phyloP scores from a whole-genome alignment of 2,888 invertebrate genomes.

The Callyntrura sp. region DNA sequence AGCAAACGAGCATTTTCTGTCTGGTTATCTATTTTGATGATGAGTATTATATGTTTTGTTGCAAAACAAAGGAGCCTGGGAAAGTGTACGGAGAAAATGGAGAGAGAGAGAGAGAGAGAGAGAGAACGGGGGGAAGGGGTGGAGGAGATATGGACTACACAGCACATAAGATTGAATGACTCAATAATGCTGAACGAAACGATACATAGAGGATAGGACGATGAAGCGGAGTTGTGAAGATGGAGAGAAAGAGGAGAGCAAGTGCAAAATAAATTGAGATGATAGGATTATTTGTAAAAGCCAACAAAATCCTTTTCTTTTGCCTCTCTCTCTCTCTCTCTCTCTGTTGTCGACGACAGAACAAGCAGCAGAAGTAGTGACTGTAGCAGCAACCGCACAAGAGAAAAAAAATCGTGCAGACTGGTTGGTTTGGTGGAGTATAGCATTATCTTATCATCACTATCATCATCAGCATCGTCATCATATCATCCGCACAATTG shows the following conservation, averaged over 20 bases:
- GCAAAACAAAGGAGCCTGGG: slow-evolving; percentile 18
- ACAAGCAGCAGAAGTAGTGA: neutral
- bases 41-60: neutral
- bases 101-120: neutral
- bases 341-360: neutral
- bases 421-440: slow-evolving; percentile 26
- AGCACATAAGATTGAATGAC: slow-evolving; percentile 49
- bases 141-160: no score
- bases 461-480: slow-evolving; percentile 25
- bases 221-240: neutral
- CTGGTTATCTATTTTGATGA: slow-evolving; percentile 14
- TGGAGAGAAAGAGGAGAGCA: slow-evolving; percentile 9
- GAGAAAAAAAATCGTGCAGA: slow-evolving; percentile 10
- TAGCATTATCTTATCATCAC: slow-evolving; percentile 50
- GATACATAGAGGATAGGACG: neutral
- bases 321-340: neutral
- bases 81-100: neutral
- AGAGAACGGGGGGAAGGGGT: neutral
- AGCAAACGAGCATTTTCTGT: neutral
- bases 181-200: slow-evolving; percentile 10
- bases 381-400: neutral
- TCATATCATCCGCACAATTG: slow-evolving; percentile 54
- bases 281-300: slow-evolving; percentile 62
- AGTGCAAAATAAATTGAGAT: slow-evolving; percentile 61
- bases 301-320: slow-evolving; percentile 53